Conservation (phyloP, 2,888 invertebrate species). For the Hypomecis punctinalis region DNA sequence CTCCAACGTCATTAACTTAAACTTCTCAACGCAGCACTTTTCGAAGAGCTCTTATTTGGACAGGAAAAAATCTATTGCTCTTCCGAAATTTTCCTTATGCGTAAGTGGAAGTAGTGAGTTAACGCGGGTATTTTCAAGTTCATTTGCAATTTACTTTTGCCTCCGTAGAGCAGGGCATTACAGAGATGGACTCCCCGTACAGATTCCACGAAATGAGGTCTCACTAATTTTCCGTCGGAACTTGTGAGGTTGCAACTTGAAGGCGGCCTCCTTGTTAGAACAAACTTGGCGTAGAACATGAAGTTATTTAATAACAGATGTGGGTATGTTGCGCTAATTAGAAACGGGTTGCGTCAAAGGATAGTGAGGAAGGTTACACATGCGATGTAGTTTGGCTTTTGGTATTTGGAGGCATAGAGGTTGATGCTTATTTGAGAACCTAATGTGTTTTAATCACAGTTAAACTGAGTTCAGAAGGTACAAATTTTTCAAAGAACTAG, state of each 20-base stretch:
- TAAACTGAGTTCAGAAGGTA: no score
- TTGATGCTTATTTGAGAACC: no score
- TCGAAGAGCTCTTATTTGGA: conserved; percentile 1
- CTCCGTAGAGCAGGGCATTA: conserved; percentile 42
- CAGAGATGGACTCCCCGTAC: conserved; percentile 43
- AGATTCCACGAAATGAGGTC: conserved; percentile 62
- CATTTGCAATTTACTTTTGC: conserved; percentile 46
- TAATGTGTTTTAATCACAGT: no score
- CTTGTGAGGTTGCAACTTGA: conserved; percentile 23
- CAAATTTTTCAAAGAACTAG: no score
- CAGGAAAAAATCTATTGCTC: conserved; percentile 28
- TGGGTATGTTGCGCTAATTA: conserved; percentile 26
- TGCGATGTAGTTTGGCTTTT: background rate
- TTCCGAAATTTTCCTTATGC: conserved; percentile 22
- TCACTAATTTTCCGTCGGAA: conserved; percentile 51
- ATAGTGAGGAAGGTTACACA: conserved; percentile 3
- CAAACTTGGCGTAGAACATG: conserved; percentile 28
- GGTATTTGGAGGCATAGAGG: no score
- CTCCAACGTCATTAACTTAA: no score
- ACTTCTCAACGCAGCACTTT: background rate
- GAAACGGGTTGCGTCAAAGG: conserved; percentile 4
- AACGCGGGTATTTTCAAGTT: conserved; percentile 42
- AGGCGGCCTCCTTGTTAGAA: conserved; percentile 25
- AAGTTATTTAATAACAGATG: conserved; percentile 33
- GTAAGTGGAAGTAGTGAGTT: conserved; percentile 35